Percentiles rank a stretch among this genome's conserved stretches.
Evolutionary conservation across 1,140 invertebrate genomes (phyloP).

Genomic region (Anoplophora glabripennis): DNA sequence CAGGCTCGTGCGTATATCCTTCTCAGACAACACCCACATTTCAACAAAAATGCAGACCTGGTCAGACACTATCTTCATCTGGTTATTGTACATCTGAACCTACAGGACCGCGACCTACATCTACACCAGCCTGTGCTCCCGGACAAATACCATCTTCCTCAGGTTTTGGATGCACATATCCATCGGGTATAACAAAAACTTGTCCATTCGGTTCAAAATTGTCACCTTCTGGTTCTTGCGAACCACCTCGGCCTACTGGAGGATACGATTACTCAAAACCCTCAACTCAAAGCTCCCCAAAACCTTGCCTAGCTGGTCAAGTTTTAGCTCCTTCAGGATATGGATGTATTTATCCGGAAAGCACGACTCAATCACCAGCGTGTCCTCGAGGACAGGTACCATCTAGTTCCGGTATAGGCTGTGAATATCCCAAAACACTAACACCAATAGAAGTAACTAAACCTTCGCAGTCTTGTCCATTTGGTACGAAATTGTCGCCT

Average conservation of each 20-base stretch:
- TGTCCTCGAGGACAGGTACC: too few relatives aligned
- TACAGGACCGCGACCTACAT: too few relatives aligned
- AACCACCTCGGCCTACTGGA: slow-evolving; percentile 1
- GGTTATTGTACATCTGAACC: too few relatives aligned
- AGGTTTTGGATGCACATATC: too few relatives aligned
- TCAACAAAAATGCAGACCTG: too few relatives aligned
- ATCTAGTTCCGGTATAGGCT: not conserved
- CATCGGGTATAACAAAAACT: too few relatives aligned
- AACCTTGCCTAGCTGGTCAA: not conserved
- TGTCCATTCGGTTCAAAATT: too few relatives aligned
- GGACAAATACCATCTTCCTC: too few relatives aligned
- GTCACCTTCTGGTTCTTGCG: not conserved
- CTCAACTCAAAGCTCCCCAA: not conserved
- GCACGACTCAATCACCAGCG: not conserved
- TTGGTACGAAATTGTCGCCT: not conserved
- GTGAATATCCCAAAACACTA: not conserved
- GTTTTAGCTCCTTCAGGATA: not conserved
- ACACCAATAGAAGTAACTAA: not conserved
- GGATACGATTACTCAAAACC: not conserved
- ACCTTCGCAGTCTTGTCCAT: not conserved
- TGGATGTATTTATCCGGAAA: not conserved
- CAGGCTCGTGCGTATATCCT: too few relatives aligned
- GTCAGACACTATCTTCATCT: too few relatives aligned
- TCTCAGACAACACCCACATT: too few relatives aligned
- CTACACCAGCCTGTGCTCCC: too few relatives aligned